phyloP scores from a whole-genome alignment of 1,140 invertebrate genomes.

The Neuroterus valhalla region DNA sequence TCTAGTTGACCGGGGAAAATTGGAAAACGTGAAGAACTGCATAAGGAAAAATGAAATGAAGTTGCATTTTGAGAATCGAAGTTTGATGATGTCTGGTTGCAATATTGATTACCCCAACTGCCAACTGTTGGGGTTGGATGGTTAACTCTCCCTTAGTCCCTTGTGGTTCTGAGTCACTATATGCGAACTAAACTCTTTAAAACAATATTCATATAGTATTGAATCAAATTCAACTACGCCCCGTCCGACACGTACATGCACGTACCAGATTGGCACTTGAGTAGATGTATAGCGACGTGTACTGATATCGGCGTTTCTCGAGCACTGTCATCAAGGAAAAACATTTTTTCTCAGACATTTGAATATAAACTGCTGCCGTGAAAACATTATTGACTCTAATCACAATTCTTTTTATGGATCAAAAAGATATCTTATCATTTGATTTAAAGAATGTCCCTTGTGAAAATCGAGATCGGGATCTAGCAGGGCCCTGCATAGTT shows the following conservation, averaged over 20 bases:
- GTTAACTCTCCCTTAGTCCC: slow-evolving; percentile 26
- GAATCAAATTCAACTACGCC: slow-evolving; percentile 15
- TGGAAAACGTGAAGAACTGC: too few species aligned
- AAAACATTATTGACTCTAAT: too few species aligned
- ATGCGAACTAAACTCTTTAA: neutral
- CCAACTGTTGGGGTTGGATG: slow-evolving; percentile 43
- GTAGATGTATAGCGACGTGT: neutral
- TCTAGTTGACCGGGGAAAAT: too few species aligned
- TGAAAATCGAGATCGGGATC: too few species aligned
- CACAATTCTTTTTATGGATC: neutral
- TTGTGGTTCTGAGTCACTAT: neutral
- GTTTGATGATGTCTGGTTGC: slow-evolving; percentile 32
- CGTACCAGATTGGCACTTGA: slow-evolving; percentile 18
- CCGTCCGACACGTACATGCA: neutral
- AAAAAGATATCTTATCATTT: too few species aligned
- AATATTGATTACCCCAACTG: slow-evolving; percentile 61
- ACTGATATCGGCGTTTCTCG: slow-evolving; percentile 13
- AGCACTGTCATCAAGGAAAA: slow-evolving; percentile 14
- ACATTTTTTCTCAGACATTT: neutral
- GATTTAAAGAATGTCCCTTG: too few species aligned
- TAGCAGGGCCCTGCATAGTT: too few species aligned
- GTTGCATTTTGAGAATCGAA: neutral
- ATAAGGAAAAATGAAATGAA: neutral
- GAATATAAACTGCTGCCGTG: neutral
- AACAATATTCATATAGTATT: neutral